Conservation (phyloP, 2,797 vertebrate species). For the Caiman crocodilus region DNA sequence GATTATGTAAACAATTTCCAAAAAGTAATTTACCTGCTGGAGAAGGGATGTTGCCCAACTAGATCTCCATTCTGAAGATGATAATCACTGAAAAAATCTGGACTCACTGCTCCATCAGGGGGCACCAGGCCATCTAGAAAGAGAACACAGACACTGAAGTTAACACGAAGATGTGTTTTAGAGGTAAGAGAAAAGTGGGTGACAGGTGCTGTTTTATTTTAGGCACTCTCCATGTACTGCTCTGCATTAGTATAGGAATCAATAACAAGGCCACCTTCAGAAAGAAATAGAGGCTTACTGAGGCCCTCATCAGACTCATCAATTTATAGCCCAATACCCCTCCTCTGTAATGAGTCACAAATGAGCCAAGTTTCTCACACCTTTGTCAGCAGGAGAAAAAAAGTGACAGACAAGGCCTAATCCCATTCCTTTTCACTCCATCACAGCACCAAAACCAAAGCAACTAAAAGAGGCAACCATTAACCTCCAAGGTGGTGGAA, state of each 20-base stretch:
- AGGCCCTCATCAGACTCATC: not conserved
- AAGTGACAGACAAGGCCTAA: not conserved
- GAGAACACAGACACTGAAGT: not conserved
- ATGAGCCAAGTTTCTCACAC: not conserved
- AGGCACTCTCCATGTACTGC: not conserved
- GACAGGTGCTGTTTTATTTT: not conserved
- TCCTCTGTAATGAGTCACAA: not conserved
- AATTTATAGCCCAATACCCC: not conserved
- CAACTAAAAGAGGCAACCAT: not conserved
- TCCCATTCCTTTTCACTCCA: not conserved
- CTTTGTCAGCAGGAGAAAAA: not conserved
- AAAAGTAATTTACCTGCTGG: slow-evolving; percentile 82
- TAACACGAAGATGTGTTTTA: not conserved
- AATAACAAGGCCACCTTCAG: not conserved
- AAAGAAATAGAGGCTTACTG: not conserved
- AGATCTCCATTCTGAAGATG: slow-evolving; percentile 90
- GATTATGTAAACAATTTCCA: not conserved
- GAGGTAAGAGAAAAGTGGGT: not conserved
- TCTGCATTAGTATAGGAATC: not conserved
- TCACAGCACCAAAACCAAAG: not conserved
- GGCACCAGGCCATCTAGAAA: slow-evolving; percentile 87
- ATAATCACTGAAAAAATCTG: slow-evolving; percentile 89
- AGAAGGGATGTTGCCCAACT: slow-evolving; percentile 83
- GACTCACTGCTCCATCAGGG: slow-evolving; percentile 87
- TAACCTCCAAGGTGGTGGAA: not conserved